phyloP scores from a whole-genome alignment of 2,888 invertebrate species.

The Andrena trimmerana region DNA sequence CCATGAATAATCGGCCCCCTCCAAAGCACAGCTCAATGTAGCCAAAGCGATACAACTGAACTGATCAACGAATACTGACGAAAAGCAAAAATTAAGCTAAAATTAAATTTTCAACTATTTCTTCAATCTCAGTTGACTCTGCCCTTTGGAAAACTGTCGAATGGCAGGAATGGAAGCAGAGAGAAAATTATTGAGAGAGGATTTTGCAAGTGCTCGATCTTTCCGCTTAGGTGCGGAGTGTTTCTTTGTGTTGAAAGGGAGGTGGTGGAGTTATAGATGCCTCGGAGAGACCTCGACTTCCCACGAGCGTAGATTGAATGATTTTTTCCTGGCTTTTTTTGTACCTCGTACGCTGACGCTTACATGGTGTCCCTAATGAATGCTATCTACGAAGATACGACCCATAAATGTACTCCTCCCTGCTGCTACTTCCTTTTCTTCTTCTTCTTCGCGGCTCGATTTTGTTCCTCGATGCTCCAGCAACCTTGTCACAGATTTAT shows the following conservation, averaged over 20 bases:
- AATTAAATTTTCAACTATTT: no score
- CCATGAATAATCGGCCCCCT: neutral
- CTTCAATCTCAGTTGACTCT: no score
- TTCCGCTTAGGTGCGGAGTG: no score
- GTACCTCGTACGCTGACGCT: slow-evolving; percentile 40
- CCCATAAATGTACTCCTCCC: slow-evolving; percentile 56
- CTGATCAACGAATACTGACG: no score
- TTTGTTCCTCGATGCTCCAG: neutral
- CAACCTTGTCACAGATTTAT: slow-evolving; percentile 27
- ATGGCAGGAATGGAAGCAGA: no score
- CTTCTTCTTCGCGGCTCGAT: slow-evolving; percentile 7
- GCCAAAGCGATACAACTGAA: no score
- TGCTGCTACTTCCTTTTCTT: slow-evolving; percentile 42
- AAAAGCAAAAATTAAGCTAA: no score
- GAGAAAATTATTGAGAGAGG: no score
- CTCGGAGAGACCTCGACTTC: slow-evolving; percentile 37
- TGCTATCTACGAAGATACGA: slow-evolving; percentile 56
- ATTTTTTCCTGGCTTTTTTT: slow-evolving; percentile 53
- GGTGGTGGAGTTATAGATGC: slow-evolving; percentile 7
- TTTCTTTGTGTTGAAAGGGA: neutral
- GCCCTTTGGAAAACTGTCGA: no score
- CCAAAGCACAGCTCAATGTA: no score
- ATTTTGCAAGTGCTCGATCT: no score
- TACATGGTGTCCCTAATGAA: slow-evolving; percentile 59
- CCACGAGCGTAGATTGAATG: slow-evolving; percentile 57